A percentile compares a stretch with the other conserved stretches of the same genome.
Evolutionary conservation across 2,888 invertebrate genomes (phyloP).

Genomic region (Drosophila multiciliata): DNA sequence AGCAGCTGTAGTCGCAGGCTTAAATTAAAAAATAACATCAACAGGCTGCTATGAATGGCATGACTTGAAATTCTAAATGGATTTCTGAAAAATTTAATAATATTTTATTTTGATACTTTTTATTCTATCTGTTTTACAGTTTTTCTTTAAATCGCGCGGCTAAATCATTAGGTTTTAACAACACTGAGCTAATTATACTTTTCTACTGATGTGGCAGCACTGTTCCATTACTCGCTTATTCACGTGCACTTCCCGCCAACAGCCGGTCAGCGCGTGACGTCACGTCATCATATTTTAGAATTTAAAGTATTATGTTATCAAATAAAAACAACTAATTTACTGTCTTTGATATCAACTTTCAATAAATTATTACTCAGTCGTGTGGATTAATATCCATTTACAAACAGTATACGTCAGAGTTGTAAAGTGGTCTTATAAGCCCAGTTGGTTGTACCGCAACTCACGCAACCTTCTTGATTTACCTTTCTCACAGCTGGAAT

Average conservation of each 20-base stretch:
- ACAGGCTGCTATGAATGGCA: neutral
- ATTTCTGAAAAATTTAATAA: neutral
- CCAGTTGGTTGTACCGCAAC: neutral
- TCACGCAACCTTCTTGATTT: slow-evolving; percentile 20
- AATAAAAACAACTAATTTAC: neutral
- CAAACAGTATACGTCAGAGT: neutral
- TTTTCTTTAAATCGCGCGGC: slow-evolving; percentile 9
- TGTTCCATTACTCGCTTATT: neutral
- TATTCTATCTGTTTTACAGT: neutral
- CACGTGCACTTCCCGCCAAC: neutral
- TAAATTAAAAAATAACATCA: slow-evolving; percentile 42
- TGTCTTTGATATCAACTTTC: neutral
- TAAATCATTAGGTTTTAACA: neutral
- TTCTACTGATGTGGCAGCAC: slow-evolving; percentile 13
- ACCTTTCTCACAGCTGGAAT: slow-evolving; percentile 35
- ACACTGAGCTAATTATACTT: neutral
- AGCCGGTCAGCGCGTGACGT: slow-evolving; percentile 9
- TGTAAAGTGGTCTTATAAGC: neutral
- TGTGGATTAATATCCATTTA: too few species aligned
- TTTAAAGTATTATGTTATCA: neutral
- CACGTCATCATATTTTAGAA: neutral
- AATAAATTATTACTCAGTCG: too few species aligned
- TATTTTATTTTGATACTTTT: neutral
- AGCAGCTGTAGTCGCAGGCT: slow-evolving; percentile 14
- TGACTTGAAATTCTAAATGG: neutral